A percentile compares a stretch with the other conserved stretches of the same genome.
Evolutionary conservation across 2,113 vertebrate species (phyloP).

Genomic region (Candoia aspera): DNA sequence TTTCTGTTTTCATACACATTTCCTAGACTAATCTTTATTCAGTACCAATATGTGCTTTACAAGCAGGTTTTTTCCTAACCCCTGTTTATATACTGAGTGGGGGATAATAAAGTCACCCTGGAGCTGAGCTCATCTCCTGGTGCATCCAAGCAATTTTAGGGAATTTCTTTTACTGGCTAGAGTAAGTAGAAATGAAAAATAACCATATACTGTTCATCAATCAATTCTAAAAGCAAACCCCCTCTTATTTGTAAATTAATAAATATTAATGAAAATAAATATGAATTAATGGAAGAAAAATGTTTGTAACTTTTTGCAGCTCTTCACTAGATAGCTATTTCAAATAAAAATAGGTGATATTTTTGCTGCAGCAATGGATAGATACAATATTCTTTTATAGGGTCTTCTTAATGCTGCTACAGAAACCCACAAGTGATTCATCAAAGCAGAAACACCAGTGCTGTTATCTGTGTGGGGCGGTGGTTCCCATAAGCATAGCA

Average conservation of each 20-base stretch:
- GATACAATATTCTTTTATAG: neutral
- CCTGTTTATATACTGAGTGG: conserved; percentile 15
- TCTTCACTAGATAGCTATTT: neutral
- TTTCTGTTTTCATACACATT: conserved; percentile 31
- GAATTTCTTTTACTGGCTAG: conserved; percentile 41
- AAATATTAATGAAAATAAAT: neutral
- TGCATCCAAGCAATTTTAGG: too few species aligned
- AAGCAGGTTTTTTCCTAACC: conserved; percentile 41
- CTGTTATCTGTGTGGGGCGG: neutral
- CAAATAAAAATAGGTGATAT: neutral
- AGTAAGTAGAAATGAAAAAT: conserved; percentile 57
- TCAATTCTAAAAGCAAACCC: neutral
- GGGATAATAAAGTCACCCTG: neutral
- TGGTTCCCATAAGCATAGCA: neutral
- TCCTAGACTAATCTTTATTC: conserved; percentile 16
- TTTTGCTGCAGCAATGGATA: neutral
- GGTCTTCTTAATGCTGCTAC: neutral
- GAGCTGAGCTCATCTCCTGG: too few species aligned
- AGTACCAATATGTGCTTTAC: conserved; percentile 7
- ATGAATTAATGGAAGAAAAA: neutral
- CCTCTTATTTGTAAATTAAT: neutral
- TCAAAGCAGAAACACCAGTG: neutral
- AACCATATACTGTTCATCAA: neutral
- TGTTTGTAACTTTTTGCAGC: neutral
- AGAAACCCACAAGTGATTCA: neutral